Evolutionary conservation across 2,113 vertebrate genomes (phyloP).

Genomic region (human): DNA sequence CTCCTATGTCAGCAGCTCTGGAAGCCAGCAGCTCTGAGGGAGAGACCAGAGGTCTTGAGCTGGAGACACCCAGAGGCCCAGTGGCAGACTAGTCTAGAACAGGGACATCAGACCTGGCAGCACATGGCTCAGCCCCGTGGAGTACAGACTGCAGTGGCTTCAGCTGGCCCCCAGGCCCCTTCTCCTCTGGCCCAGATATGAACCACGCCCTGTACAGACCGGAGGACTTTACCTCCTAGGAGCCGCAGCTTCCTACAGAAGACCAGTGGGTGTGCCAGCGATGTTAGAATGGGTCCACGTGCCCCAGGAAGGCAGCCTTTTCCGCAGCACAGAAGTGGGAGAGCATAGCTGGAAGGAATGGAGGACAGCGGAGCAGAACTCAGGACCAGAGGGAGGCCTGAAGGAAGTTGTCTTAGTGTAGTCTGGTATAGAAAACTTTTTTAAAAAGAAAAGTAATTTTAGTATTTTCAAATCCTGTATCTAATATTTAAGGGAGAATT

Average conservation of each 20-base stretch:
- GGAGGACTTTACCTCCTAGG: neutral
- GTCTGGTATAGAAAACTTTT: neutral
- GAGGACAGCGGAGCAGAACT: neutral
- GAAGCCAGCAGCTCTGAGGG: neutral
- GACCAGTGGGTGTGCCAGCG: neutral
- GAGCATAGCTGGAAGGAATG: neutral
- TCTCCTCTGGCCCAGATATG: neutral
- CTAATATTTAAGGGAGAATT: neutral
- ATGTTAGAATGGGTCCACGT: rapidly evolving
- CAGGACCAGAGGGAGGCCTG: neutral
- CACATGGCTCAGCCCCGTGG: neutral
- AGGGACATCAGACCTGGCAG: neutral
- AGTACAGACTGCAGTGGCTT: neutral
- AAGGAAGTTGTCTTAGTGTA: neutral
- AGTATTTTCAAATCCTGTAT: neutral
- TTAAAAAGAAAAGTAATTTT: constrained; percentile 1
- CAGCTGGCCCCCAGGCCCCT: neutral
- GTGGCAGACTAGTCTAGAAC: neutral
- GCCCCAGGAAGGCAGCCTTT: neutral
- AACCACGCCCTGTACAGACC: too few species aligned
- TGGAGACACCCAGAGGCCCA: neutral
- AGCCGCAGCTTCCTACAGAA: neutral
- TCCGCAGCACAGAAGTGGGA: neutral
- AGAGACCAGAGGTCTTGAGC: neutral
- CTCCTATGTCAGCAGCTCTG: neutral